Evolutionary conservation across 2,113 vertebrate genomes (phyloP).

Genomic region (Eleginops maclovinus): DNA sequence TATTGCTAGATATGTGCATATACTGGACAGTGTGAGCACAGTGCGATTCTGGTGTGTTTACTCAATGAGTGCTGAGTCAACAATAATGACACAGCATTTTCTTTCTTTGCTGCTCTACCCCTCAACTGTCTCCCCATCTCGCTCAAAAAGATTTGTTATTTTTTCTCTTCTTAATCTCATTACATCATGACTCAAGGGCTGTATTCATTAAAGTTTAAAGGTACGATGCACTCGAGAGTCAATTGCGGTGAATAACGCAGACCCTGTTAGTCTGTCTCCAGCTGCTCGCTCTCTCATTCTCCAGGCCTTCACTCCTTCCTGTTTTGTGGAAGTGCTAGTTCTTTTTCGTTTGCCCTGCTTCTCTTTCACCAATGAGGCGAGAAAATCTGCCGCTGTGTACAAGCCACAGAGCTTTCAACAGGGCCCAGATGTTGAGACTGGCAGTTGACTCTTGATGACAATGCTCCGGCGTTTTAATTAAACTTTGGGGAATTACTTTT

Average conservation of each 20-base stretch:
- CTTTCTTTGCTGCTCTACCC: constrained; percentile 30
- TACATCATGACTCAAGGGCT: constrained; percentile 81
- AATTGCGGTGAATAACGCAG: constrained; percentile 73
- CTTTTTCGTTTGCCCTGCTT: constrained; percentile 44
- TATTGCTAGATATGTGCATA: constrained; percentile 62
- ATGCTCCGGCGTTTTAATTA: constrained; percentile 73
- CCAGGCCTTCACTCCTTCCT: constrained; percentile 32
- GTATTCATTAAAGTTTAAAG: constrained; percentile 83
- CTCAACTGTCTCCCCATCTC: constrained; percentile 24
- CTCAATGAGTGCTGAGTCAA: constrained; percentile 64
- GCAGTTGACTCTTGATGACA: constrained; percentile 64
- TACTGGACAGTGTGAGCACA: constrained; percentile 48
- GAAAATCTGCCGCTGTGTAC: constrained; percentile 61
- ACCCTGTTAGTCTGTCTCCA: constrained; percentile 57
- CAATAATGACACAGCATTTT: constrained; percentile 74
- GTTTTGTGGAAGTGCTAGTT: constrained; percentile 28
- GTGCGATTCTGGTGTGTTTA: constrained; percentile 66
- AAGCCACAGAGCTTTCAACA: constrained; percentile 46
- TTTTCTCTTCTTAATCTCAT: constrained; percentile 77
- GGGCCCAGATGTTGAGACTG: constrained; percentile 78
- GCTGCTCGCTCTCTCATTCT: constrained; percentile 33
- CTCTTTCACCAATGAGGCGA: constrained; percentile 59
- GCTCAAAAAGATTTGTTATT: constrained; percentile 67
- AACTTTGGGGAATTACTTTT: constrained; percentile 70
- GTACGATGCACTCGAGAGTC: constrained; percentile 76